Evolutionary conservation across 2,888 invertebrate genomes (phyloP).

Genomic region (Chaitophorus viminalis): DNA sequence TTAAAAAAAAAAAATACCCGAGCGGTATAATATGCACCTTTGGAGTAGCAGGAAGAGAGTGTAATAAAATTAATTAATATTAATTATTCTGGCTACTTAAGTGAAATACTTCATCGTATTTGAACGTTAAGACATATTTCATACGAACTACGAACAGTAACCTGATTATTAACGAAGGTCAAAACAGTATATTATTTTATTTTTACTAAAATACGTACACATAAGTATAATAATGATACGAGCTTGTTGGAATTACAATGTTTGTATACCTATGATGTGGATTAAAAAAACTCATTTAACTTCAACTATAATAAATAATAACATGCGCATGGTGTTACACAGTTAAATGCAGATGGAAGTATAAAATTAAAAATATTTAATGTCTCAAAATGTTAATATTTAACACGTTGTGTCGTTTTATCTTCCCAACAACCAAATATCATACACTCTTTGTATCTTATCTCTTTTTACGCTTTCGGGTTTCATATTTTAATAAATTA

Average conservation of each 20-base stretch:
- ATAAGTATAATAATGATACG: neutral
- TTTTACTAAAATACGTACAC: neutral
- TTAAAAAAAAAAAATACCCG: slow-evolving; percentile 25
- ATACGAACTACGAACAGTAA: neutral
- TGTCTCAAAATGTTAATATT: too few species aligned
- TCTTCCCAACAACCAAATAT: too few species aligned
- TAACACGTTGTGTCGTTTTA: too few species aligned
- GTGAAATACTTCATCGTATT: neutral
- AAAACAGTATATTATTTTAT: slow-evolving; percentile 4
- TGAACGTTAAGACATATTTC: neutral
- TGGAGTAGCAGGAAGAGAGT: neutral
- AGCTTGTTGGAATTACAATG: neutral
- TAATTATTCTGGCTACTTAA: neutral
- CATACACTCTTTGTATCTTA: too few species aligned
- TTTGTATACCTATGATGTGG: too few species aligned
- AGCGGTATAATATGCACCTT: slow-evolving; percentile 2
- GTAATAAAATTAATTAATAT: slow-evolving; percentile 4
- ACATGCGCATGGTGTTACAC: too few species aligned
- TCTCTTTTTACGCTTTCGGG: too few species aligned
- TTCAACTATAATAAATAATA: too few species aligned
- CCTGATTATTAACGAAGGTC: neutral
- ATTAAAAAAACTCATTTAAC: too few species aligned
- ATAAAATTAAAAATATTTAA: too few species aligned
- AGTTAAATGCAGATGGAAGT: too few species aligned
- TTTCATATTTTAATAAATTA: too few species aligned